Evolutionary conservation across 2,888 invertebrate genomes (phyloP), one percentile per base, ranked within the genome.

Genomic region (Hemaris fuciformis): DNA sequence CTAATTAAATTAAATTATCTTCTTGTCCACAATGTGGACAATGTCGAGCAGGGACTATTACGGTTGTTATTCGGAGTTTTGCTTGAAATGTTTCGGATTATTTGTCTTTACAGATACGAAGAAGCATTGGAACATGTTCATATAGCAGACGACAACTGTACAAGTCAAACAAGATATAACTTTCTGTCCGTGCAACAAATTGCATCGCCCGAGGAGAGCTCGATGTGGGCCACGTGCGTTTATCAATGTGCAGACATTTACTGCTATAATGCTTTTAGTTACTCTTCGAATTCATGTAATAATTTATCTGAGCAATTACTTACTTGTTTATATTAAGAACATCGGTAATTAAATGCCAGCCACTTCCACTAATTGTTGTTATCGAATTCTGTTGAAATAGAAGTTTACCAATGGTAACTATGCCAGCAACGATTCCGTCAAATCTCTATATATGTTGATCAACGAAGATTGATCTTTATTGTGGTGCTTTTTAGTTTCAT

Each of bases 1-100:
- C 69, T 75, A 79, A 78, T 77, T 76, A 78, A 74, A 68, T 76
- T 67, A 72, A 75, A 72, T 69, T 66, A 70, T 72, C 67, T 67
- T 63, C 64, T 65, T 62, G 73, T 64, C 20, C 61, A 38, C 38
- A 25, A 57, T 34, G 57, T 57, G 8, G 20, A 59, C 63, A 63
- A 64, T 61, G 64, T 38, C 34, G 61, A 31, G 23, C 27, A 15
- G 23, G 5, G 22, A 46, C 57, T 25, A 63, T 60, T 60, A 63
- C 20, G 57, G 60, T 60, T 27, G 57, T 43, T 15, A 38, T 34
- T 38, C 22, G 13, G 18, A 13, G 45, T 43, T 60, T 63, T 62
- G 15, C 48, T 53, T 45, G 8, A 38, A 59, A 60, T 63, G 46
- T 57, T 46, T 63, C 57, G 41, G 46, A 63, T 45, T 62, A 61